Evolutionary conservation across 1,140 invertebrate species (phyloP), one percentile per base, ranked within the genome.

Genomic region (Drosophila watanabei): DNA sequence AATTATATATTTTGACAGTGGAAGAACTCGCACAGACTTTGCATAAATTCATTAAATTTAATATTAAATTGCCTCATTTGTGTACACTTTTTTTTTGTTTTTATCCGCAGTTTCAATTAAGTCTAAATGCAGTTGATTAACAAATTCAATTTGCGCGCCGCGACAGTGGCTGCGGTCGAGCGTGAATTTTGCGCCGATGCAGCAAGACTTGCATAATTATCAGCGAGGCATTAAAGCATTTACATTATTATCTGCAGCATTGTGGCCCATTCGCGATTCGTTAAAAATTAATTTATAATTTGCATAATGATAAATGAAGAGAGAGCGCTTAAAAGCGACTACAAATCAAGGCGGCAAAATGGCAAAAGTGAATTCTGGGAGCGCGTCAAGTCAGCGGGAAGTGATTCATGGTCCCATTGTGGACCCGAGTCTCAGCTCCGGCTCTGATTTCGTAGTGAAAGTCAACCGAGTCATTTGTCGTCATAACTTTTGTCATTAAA

Each of bases 401-500:
- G 85, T 89, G 81, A 90, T 90, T 90, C 86, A 90, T 88, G 58
- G 78, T 85, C 73, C 78, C 85, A 59, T 78, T 88, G 80, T 61
- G 71, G 41, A 57, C 54, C 54, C 54, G 20, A 57, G 54, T 28
- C 35, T 39, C 54, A 48, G 33, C 60, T 24, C 6, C 39, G 49
- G 73, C 75, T 90, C 86, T 85, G 85, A 89, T 89, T 85, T 75
- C 79, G 62, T 73, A 82, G 79, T 90, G 86, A 89, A 89, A 89
- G 85, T 85, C 86, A 90, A 81, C 82, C 60, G 66, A 89, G 82
- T 89, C 85, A 90, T 89, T 89, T 89, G 85, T 89, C 85, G 78
- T 90, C 81, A 85, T 89, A 89, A 90, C 81, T 89, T 90, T 90
- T 82, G 81, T 82, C 85, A 89, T 90, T 88, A 85, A 79, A 81